Evolutionary conservation across 2,113 vertebrate species (phyloP), one percentile per base, ranked within the genome.

Genomic region (Cromileptes altivelis): DNA sequence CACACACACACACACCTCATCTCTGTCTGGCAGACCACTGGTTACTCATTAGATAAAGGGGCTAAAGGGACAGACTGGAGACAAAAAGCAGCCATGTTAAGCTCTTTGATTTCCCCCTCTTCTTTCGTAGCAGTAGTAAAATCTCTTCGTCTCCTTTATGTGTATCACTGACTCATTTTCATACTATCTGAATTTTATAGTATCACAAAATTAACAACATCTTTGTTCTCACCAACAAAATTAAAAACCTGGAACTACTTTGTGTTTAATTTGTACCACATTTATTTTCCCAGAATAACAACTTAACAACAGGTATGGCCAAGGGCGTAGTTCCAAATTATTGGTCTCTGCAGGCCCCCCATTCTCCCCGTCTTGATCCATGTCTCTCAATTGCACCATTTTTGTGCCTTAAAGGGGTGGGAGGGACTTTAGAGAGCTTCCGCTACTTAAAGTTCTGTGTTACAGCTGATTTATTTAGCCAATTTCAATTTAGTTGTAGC

Each of bases 51-150:
- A 95, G 91, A 93, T 90, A 75, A 90, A 84, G 85, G 89, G 93
- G 90, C 90, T 91, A 94, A 93, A 92, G 86, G 89, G 87, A 88
- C 85, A 90, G 78, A 85, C 90, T 83, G 87, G 80, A 92, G 90
- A 94, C 91, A 94, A 92, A 92, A 87, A 93, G 90, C 86, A 87
- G 89, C 91, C 92, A 93, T 94, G 94, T 95, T 93, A 94, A 94
- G 88, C 74, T 80, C 89, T 95, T 94, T 94, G 91, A 95, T 95
- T 94, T 92, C 88, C 84, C 71, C 75, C 81, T 87, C 74, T 74
- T 23, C 68, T 80, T 82, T 87, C 78, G 84, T 57, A 80, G 86
- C 75, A 83, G 77, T 85, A 75, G 69, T 84, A 82, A 81, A 89
- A 84, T 89, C 82, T 85, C 76, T 90, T 87, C 55, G 75, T 49